phyloP scores from a whole-genome alignment of 1,140 invertebrate species.

The Brachionus calyciflorus region DNA sequence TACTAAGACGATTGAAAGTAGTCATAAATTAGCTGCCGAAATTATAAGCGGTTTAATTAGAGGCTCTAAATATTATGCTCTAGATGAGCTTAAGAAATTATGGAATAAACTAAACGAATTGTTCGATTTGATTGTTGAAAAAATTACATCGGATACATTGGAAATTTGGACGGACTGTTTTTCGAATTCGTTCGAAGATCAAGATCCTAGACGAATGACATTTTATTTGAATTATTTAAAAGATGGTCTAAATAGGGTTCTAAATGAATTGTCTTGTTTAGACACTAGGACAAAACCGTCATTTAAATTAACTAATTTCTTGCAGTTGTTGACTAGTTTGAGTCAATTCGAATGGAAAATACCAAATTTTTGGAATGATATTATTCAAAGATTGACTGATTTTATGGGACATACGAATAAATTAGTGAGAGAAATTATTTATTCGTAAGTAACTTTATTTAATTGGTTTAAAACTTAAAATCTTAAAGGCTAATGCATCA shows the following conservation, averaged over 20 bases:
- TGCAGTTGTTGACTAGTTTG: constrained; percentile 18
- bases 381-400: constrained; percentile 65
- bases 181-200: constrained; percentile 58
- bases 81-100: constrained; percentile 63
- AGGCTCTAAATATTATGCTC: constrained; percentile 79
- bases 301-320: constrained; percentile 14
- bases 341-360: constrained; percentile 71
- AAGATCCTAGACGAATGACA: constrained; percentile 67
- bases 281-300: not conserved
- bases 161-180: constrained; percentile 21
- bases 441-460: constrained; percentile 50
- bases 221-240: constrained; percentile 40
- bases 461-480: constrained; percentile 62
- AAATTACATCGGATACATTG: not conserved
- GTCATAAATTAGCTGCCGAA: constrained; percentile 79
- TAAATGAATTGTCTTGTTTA: not conserved
- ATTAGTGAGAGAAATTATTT: constrained; percentile 71
- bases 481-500: too few species aligned
- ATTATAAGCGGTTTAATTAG: constrained; percentile 72
- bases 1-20: constrained; percentile 71
- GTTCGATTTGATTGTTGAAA: constrained; percentile 28
- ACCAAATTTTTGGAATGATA: constrained; percentile 64
- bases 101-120: constrained; percentile 2
- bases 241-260: not conserved
- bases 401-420: constrained; percentile 71